These are phyloP conservation scores for Dendrolimus kikuchii DNA, from an alignment of 1,140 invertebrate genomes.

Conservation along the genomic window DNA sequence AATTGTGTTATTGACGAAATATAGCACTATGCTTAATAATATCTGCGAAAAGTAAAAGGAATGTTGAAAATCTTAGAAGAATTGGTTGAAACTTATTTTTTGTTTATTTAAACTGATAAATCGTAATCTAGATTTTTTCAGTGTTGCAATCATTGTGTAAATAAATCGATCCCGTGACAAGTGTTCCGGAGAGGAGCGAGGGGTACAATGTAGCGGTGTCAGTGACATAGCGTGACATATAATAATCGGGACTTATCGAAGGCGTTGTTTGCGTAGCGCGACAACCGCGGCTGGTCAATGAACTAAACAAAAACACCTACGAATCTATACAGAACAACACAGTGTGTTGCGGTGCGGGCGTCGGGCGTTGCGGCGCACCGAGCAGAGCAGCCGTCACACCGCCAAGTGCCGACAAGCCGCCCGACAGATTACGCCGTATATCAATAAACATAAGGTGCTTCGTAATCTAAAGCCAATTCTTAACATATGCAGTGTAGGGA, in stretches of 20 bases:
- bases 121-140: too few relatives aligned
- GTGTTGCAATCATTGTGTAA: background rate
- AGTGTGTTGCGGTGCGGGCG: slow-evolving; percentile 3
- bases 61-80: too few relatives aligned
- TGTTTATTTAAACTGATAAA: too few relatives aligned
- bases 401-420: background rate
- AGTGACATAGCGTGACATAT: slow-evolving; percentile 59
- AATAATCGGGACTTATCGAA: slow-evolving; percentile 57
- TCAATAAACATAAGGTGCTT: too few relatives aligned
- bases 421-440: background rate
- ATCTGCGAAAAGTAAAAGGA: too few relatives aligned
- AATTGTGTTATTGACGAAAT: too few relatives aligned
- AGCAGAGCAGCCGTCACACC: too few relatives aligned
- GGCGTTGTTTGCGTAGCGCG: slow-evolving; percentile 59
- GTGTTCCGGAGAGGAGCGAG: background rate
- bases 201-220: slow-evolving; percentile 21
- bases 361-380: too few relatives aligned
- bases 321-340: slow-evolving; percentile 21
- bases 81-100: too few relatives aligned
- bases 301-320: slow-evolving; percentile 67
- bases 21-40: too few relatives aligned
- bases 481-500: too few relatives aligned
- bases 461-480: too few relatives aligned
- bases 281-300: slow-evolving; percentile 59
- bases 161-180: background rate